Evolutionary conservation across 2,888 invertebrate genomes (phyloP), one percentile per base, ranked within the genome.

Genomic region (Brachypalpus laphriformis): DNA sequence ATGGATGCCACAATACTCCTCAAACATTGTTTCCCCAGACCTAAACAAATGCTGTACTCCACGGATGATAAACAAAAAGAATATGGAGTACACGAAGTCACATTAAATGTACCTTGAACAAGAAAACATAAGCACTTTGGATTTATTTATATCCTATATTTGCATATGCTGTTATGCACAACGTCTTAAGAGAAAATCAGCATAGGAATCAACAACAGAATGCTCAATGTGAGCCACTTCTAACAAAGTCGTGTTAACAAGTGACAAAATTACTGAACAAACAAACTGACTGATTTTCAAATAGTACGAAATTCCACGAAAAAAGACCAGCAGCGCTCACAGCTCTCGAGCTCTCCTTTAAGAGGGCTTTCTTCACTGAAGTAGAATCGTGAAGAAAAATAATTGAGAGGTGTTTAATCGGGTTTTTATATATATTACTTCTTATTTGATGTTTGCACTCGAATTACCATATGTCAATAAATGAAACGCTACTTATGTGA

Each of bases 391-490:
- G 83, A 83, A 83, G 74, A 80, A 83, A 89, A 89, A 90, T 91
- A 91, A 91, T 91, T 91, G 90, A 90, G 90, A 91, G 91, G 91
- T 91, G 91, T 91, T 91, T 91, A 91, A 91, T 91, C 91, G 91
- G 90, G 90, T 90, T 90, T 91, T 91, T 86, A 75, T 82, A 86
- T 82, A 87, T 82, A 83, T 87, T 87, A 76, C 72, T 86, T 70
- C 75, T 76, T 80, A 68, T 56, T 82, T 82, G 74, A 63, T 83
- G 83, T 82, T 72, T 87, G 75, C 75, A 68, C 80, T 86, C 59
- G 76, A 87, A 86, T 87, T 80, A 86, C 47, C 87, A 87, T 87
- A 82, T 72, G 87, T 86, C 87, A 82, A 87, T 82, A 86, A 68
- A 72, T 66, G 72, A 82, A 68, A 54, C 68, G 63, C 78, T 78